phyloP scores from a whole-genome alignment of 2,113 vertebrate species.

The Spizaetus ornatus region DNA sequence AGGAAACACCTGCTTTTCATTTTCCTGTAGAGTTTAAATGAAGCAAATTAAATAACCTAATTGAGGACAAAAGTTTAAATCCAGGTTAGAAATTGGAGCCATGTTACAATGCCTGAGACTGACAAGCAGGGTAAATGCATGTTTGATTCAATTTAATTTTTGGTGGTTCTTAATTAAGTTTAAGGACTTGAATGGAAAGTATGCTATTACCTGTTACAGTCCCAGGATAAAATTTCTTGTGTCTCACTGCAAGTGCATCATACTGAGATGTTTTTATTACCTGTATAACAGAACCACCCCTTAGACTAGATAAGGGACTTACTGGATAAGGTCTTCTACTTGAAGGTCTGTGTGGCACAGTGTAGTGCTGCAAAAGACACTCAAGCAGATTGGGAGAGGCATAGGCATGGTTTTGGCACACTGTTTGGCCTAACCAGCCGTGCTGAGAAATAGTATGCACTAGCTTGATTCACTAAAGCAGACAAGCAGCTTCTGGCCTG shows the following conservation, averaged over 20 bases:
- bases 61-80: constrained; percentile 31
- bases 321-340: background rate
- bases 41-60: constrained; percentile 35
- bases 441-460: background rate
- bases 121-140: background rate
- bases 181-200: background rate
- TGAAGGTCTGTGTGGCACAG: background rate
- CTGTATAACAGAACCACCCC: background rate
- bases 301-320: background rate
- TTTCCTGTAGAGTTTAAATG: constrained; percentile 10
- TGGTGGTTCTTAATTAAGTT: background rate
- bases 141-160: background rate
- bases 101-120: background rate
- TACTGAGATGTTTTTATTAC: background rate
- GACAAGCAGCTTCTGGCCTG: background rate
- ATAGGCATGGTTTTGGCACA: background rate
- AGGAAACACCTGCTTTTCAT: constrained; percentile 45
- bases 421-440: background rate
- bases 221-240: background rate
- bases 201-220: background rate
- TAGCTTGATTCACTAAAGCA: background rate
- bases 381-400: background rate
- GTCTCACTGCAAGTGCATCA: background rate
- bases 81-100: background rate
- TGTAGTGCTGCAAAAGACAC: background rate